phyloP scores from a whole-genome alignment of 2,113 vertebrate species.

The Spizaetus ornatus region DNA sequence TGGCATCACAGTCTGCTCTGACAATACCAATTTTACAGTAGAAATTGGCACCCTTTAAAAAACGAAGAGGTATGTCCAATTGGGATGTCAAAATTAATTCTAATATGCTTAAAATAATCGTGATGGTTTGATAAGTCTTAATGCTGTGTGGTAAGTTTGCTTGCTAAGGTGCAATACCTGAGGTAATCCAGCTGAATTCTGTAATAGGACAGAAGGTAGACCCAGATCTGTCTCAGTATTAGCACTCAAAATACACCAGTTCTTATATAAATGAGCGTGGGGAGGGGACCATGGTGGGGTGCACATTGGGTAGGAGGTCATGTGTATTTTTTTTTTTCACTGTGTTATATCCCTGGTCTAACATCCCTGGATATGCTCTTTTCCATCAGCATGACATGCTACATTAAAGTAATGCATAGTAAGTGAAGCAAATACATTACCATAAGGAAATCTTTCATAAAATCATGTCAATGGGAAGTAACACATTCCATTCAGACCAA shows the following conservation, averaged over 20 bases:
- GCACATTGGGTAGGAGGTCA: not conserved
- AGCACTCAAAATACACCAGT: not conserved
- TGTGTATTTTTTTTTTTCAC: not conserved
- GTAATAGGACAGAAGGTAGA: not conserved
- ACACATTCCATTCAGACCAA: constrained; percentile 25
- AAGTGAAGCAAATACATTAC: not conserved
- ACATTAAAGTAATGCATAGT: not conserved
- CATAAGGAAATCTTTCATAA: constrained; percentile 42
- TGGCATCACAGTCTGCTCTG: not conserved
- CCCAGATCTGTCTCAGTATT: not conserved
- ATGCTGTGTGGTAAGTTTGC: not conserved
- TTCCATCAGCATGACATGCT: not conserved
- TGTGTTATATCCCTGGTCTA: not conserved
- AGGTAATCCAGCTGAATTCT: not conserved
- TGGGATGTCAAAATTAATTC: not conserved
- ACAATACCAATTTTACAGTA: not conserved
- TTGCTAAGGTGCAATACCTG: not conserved
- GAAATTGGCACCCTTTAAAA: not conserved
- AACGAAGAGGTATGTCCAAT: not conserved
- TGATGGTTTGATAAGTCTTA: not conserved
- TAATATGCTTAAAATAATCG: not conserved
- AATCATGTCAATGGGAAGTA: constrained; percentile 16
- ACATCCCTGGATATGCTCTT: not conserved
- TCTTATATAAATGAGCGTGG: not conserved
- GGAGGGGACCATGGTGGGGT: fast-evolving